These are phyloP conservation scores for Rhinoraja longicauda DNA, from an alignment of 2,797 vertebrate species.

Conservation along the genomic window DNA sequence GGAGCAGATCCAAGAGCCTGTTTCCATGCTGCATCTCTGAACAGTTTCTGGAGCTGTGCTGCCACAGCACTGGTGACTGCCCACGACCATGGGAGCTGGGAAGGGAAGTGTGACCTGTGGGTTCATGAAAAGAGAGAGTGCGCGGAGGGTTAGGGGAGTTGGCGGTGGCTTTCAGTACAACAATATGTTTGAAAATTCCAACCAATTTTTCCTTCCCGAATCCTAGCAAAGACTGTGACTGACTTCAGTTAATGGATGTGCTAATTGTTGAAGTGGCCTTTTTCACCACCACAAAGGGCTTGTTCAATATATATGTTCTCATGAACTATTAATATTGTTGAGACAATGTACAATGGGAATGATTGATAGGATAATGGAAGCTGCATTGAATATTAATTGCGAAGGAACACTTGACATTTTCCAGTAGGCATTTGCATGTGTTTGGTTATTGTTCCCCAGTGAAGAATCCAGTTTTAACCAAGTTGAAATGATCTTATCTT, in stretches of 20 bases:
- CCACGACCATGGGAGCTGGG: too few relatives aligned
- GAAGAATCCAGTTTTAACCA: not conserved
- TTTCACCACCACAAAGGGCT: not conserved
- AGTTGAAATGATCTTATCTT: constrained; percentile 45
- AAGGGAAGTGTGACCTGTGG: too few relatives aligned
- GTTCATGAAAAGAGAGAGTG: too few relatives aligned
- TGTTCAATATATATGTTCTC: too few relatives aligned
- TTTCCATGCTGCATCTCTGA: too few relatives aligned
- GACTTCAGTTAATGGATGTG: not conserved
- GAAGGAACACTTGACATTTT: not conserved
- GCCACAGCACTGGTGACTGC: too few relatives aligned
- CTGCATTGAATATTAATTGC: not conserved
- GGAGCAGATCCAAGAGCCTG: too few relatives aligned
- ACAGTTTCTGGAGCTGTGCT: too few relatives aligned
- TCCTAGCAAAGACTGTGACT: not conserved
- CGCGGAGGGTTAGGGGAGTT: too few relatives aligned
- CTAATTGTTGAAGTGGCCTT: not conserved
- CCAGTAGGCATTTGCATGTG: not conserved
- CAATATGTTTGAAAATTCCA: not conserved
- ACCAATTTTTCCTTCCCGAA: not conserved
- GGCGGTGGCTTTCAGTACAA: not conserved
- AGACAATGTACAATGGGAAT: too few relatives aligned
- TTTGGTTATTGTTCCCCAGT: not conserved
- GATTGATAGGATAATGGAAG: not conserved
- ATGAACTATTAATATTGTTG: too few relatives aligned